These are phyloP conservation scores for Psammodynastes pulverulentus DNA, from an alignment of 2,113 vertebrate genomes.

Conservation along the genomic window DNA sequence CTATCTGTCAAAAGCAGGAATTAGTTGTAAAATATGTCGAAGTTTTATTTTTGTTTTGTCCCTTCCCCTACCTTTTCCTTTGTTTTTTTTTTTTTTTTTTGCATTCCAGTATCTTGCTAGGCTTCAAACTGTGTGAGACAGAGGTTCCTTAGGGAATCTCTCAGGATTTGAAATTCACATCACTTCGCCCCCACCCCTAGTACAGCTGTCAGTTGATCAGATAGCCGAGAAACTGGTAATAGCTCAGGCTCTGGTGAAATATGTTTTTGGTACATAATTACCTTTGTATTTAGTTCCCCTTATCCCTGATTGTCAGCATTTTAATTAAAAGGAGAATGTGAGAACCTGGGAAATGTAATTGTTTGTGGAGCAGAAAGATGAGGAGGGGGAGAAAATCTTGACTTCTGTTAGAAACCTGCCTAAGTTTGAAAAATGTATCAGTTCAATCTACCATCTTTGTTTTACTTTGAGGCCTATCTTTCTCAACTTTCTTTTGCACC, in stretches of 20 bases:
- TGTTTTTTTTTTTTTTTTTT: constrained; percentile 41
- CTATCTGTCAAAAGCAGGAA: neutral
- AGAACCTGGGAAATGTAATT: constrained; percentile 63
- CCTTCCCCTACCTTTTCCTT: constrained; percentile 16
- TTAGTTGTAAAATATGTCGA: neutral
- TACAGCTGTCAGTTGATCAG: constrained; percentile 72
- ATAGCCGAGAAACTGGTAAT: constrained; percentile 69
- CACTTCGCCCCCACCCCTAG: constrained; percentile 43
- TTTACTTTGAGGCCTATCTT: constrained; percentile 18
- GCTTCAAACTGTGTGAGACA: constrained; percentile 50
- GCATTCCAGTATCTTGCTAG: constrained; percentile 49
- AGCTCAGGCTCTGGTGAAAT: constrained; percentile 71
- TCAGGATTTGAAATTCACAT: constrained; percentile 69
- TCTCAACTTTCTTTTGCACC: neutral
- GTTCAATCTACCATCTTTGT: constrained; percentile 47
- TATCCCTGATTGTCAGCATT: constrained; percentile 71
- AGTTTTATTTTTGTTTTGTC: neutral
- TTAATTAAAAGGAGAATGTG: constrained; percentile 75
- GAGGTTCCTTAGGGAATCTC: constrained; percentile 49
- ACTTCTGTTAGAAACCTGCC: constrained; percentile 61
- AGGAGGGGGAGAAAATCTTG: constrained; percentile 9
- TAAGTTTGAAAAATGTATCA: constrained; percentile 53
- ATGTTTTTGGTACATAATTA: constrained; percentile 70
- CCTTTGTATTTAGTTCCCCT: constrained; percentile 71
- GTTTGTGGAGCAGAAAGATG: neutral